Evolutionary conservation across 2,888 invertebrate genomes (phyloP).

Genomic region (Diaphora mendica): DNA sequence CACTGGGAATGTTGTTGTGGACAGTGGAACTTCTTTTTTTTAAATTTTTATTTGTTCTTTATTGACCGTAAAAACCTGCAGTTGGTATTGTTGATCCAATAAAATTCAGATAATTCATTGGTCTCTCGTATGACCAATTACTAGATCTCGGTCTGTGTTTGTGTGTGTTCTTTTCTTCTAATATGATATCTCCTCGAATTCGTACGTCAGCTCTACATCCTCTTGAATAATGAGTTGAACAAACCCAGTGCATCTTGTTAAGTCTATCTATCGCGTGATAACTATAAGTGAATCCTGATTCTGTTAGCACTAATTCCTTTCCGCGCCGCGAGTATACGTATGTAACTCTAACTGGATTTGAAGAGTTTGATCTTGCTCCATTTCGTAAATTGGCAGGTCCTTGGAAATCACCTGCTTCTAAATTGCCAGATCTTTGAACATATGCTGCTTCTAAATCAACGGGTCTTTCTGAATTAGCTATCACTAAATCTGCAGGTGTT

Average conservation of each 20-base stretch:
- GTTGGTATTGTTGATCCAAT: background rate
- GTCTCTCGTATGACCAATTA: slow-evolving; percentile 5
- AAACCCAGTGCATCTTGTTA: slow-evolving; percentile 16
- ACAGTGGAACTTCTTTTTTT: background rate
- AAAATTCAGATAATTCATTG: background rate
- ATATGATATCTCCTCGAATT: background rate
- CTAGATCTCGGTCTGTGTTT: background rate
- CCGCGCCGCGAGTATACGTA: slow-evolving; percentile 15
- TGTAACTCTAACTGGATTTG: background rate
- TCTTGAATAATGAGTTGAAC: slow-evolving; percentile 17
- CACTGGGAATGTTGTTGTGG: background rate
- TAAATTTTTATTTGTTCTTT: background rate
- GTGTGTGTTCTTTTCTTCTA: slow-evolving; percentile 5
- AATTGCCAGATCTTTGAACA: background rate
- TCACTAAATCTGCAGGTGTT: background rate
- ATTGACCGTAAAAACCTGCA: background rate
- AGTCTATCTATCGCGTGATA: slow-evolving; percentile 5
- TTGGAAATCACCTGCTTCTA: too few species aligned
- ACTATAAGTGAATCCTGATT: slow-evolving; percentile 15
- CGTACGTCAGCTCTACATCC: slow-evolving; percentile 20
- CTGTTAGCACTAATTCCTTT: slow-evolving; percentile 9
- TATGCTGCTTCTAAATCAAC: background rate
- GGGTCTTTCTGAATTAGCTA: background rate
- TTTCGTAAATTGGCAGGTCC: background rate
- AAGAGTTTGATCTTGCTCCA: background rate